Conservation (phyloP, 2,797 vertebrate species). For the Diplodus puntazzo region DNA sequence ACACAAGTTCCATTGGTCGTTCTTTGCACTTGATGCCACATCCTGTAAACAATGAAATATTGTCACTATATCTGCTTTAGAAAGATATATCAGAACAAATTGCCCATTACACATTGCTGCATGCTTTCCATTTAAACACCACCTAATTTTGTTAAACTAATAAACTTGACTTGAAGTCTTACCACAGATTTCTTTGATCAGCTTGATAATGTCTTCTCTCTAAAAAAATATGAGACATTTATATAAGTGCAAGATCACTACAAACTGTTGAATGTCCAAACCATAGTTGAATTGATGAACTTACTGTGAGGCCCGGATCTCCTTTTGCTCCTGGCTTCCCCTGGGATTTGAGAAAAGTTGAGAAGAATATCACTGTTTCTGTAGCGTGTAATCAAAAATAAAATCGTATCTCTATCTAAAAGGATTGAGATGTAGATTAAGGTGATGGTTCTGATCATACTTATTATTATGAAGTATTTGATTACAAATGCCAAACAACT, state of each 20-base stretch:
- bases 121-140: neutral
- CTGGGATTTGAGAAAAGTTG: conserved; percentile 68
- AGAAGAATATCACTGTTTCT: conserved; percentile 20
- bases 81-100: neutral
- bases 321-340: conserved; percentile 89
- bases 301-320: conserved; percentile 91
- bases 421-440: neutral
- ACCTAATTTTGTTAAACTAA: neutral
- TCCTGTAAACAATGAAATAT: conserved; percentile 79
- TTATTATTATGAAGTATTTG: neutral
- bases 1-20: conserved; percentile 95
- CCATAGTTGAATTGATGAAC: conserved; percentile 48
- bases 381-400: neutral
- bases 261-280: conserved; percentile 3
- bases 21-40: conserved; percentile 95
- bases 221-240: conserved; percentile 65
- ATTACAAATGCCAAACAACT: too few relatives aligned
- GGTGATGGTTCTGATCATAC: neutral
- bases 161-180: conserved; percentile 65
- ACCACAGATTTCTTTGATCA: conserved; percentile 96
- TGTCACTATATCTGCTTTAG: neutral
- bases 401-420: neutral
- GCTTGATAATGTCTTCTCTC: conserved; percentile 93
- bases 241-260: neutral
- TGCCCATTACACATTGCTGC: neutral